Percentiles rank a stretch among this genome's conserved stretches.
Evolutionary conservation across 2,797 vertebrate species (phyloP).

Genomic region (Buceros bicornis): DNA sequence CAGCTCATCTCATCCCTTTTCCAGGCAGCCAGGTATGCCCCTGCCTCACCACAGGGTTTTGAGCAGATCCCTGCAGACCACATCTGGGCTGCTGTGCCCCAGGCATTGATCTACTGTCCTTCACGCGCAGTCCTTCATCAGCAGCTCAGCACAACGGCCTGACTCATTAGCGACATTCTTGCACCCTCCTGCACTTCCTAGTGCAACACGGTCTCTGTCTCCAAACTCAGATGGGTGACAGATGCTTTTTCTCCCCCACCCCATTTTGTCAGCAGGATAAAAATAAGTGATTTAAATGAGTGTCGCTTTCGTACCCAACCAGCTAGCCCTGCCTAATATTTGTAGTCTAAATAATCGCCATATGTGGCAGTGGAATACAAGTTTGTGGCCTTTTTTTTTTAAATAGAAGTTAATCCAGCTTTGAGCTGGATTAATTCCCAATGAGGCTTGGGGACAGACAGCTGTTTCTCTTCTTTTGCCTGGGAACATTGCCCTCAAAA

Average conservation of each 20-base stretch:
- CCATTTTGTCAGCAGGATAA: constrained; percentile 46
- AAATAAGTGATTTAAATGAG: constrained; percentile 62
- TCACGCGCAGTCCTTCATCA: accelerated
- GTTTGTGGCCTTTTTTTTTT: background rate
- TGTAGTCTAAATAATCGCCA: constrained; percentile 61
- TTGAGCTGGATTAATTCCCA: constrained; percentile 64
- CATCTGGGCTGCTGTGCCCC: background rate
- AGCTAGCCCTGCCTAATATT: constrained; percentile 60
- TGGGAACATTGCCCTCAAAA: constrained; percentile 40
- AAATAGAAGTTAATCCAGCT: constrained; percentile 53
- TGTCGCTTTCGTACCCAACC: background rate
- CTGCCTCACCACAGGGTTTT: accelerated
- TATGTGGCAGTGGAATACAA: constrained; percentile 56
- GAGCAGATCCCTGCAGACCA: background rate
- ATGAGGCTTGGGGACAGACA: constrained; percentile 48
- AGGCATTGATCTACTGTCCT: background rate
- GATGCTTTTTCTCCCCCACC: constrained; percentile 37
- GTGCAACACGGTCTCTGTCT: background rate
- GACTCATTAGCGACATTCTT: accelerated
- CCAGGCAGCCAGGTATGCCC: background rate
- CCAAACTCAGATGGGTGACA: constrained; percentile 37
- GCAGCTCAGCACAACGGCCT: accelerated
- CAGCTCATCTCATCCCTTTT: background rate
- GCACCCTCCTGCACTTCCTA: background rate
- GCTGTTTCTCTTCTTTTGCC: constrained; percentile 43